Conservation (phyloP, 2,888 invertebrate species). For the Cotesia congregata region DNA sequence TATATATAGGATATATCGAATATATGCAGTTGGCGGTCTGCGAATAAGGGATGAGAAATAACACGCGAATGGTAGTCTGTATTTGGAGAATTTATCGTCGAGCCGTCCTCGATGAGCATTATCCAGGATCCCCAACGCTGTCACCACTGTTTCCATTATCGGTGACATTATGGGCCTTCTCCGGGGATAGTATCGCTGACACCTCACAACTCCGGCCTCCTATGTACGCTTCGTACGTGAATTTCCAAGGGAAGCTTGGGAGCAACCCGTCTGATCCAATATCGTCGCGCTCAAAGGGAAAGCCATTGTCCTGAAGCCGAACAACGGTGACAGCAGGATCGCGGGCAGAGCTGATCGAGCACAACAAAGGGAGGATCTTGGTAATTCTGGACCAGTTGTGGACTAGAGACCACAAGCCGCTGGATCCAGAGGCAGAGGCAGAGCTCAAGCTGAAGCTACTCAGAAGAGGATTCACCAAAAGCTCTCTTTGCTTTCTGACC, state of each 20-base stretch:
- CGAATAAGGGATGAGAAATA: neutral
- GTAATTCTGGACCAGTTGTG: neutral
- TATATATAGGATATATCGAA: neutral
- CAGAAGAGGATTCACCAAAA: slow-evolving; percentile 1
- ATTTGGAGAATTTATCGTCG: slow-evolving; percentile 40
- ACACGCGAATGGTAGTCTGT: neutral
- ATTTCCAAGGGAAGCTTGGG: neutral
- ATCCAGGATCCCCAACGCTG: slow-evolving; percentile 28
- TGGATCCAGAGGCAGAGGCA: too few species aligned
- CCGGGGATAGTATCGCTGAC: slow-evolving; percentile 34
- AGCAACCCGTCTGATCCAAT: neutral
- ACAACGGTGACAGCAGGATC: neutral
- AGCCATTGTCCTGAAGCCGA: neutral
- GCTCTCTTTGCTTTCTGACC: neutral
- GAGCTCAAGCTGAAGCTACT: neutral
- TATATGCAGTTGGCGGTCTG: neutral
- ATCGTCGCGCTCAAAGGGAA: neutral
- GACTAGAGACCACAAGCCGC: neutral
- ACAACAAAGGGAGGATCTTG: neutral
- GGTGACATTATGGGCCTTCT: slow-evolving; percentile 35
- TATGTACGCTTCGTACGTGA: neutral
- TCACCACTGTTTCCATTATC: slow-evolving; percentile 41
- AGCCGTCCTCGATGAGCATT: slow-evolving; percentile 36
- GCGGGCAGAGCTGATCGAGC: neutral
- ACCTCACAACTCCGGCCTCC: slow-evolving; percentile 19